These are phyloP conservation scores for Channa maculata DNA, from an alignment of 2,113 vertebrate species.

Conservation along the genomic window DNA sequence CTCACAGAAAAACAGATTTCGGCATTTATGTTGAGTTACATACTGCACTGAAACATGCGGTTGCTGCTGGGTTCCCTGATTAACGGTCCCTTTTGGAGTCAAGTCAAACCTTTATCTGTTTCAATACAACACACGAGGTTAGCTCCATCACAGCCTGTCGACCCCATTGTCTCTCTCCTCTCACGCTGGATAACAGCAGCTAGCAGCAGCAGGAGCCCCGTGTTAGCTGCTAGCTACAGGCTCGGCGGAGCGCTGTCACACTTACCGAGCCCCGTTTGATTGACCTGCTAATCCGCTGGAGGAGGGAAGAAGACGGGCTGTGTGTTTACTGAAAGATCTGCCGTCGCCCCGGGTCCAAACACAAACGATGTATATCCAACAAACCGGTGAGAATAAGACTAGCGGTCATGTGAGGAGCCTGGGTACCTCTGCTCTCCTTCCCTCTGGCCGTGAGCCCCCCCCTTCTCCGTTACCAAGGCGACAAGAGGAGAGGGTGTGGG, in stretches of 20 bases:
- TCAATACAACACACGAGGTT: background rate
- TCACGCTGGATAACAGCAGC: slow-evolving; percentile 45
- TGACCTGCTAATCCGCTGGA: slow-evolving; percentile 10
- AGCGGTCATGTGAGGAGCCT: slow-evolving; percentile 68
- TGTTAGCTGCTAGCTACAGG: no score
- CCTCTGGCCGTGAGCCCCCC: slow-evolving; percentile 60
- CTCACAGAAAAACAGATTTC: background rate
- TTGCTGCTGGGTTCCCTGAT: background rate
- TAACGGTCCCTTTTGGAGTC: background rate
- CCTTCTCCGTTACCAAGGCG: slow-evolving; percentile 75
- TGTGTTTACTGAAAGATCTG: background rate
- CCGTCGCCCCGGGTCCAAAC: background rate
- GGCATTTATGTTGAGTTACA: background rate
- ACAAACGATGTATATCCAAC: slow-evolving; percentile 24
- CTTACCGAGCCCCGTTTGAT: slow-evolving; percentile 61
- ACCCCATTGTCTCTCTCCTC: slow-evolving; percentile 67
- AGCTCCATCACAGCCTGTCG: slow-evolving; percentile 41
- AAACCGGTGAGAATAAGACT: slow-evolving; percentile 21
- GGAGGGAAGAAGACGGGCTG: background rate
- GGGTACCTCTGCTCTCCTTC: slow-evolving; percentile 71
- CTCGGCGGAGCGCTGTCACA: slow-evolving; percentile 15
- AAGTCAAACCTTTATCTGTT: background rate
- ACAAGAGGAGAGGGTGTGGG: slow-evolving; percentile 76
- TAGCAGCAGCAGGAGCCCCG: background rate
- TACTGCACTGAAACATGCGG: background rate